Evolutionary conservation across 2,888 invertebrate genomes (phyloP), one percentile per base, ranked within the genome.

Genomic region (Falcaria lacertinaria): DNA sequence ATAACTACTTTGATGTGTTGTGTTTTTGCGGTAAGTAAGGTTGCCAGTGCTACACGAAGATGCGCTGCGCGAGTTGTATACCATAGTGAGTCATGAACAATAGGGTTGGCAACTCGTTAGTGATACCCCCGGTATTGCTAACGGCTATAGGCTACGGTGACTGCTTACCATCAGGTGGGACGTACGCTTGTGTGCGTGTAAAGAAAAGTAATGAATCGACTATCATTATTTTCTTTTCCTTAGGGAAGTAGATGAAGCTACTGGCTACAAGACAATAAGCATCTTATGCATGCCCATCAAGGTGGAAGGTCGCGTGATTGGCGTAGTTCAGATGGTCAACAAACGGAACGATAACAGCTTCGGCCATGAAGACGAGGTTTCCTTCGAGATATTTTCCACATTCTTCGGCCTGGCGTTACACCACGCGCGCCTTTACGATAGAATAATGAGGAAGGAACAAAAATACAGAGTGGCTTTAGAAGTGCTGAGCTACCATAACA

Each of bases 201-300:
- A n/a, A n/a, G n/a, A n/a, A n/a, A n/a, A n/a, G n/a, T n/a, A n/a
- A n/a, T n/a, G n/a, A n/a, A n/a, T n/a, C n/a, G n/a, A n/a, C n/a
- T n/a, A n/a, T n/a, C n/a, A n/a, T n/a, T n/a, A n/a, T 28, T 4
- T 28, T 3, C 3, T 28, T 11, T 1, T 33, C 57, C 64, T 22
- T 54, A 87, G 93, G 37, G 90, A 91, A 16, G 91, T 94, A 0
- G 94, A 94, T 64, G 92, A 92, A 65, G 78, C 91, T 1, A 93
- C 93, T 1, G 93, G 93, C 0, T 93, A 93, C 58, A 91, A 89
- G 56, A 96, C 96, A 0, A 90, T 91, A 52, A 93, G 93, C 17
- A 95, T 96, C 34, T 90, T 96, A 0, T 96, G 96, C 74, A 96
- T 96, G 96, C 97, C 96, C 0, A 94, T 97, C 34, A 95, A 94